Base-by-base conservation (phyloP, 2,797 vertebrate species). In the Sebastes umbrosus region DNA sequence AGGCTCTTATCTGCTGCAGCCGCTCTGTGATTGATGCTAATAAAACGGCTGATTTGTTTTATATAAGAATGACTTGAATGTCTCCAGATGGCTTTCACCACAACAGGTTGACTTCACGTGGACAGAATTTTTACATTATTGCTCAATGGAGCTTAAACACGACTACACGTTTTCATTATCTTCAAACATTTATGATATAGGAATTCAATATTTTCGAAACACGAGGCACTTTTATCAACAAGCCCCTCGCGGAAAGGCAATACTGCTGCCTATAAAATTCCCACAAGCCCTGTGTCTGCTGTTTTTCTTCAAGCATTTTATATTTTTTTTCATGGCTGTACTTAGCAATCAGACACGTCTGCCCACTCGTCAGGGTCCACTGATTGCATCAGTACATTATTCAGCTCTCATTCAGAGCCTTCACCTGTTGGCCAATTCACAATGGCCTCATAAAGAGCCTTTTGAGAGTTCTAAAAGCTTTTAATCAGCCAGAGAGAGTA, bases 361-460 rank as follows among this genome's bases (percentile, higher is more conserved):
- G 67, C 63, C 74, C 71, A 70, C 59, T 64, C 20, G 8, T 68
- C 66, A 36, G 65, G 50, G 27, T 50, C 69, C 67, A 66, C 69
- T 86, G 86, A 84, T 86, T 84, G 79, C 79, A 74, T 80, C 84
- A 34, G 85, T 46, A 32, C 65, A 18, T 77, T 69, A 88, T 84
- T 84, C 84, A 79, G 72, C 16, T 34, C 46, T 76, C 66, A 83
- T 83, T 87, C 79, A 83, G 10, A 72, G 52, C 34, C 67, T 52
- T 75, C 82, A 77, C 57, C 73, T 78, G 60, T 55, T 65, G 58
- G 58, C 66, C 52, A 27, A 12, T 69, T 50, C 77, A 77, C 73
- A 68, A 75, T 60, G 36, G 69, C 58, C 58, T 70, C 60, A 65
- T 75, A 84, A 79, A 62, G 24, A 77, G 73, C 52, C 50, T 16